Evolutionary conservation across 2,113 vertebrate genomes (phyloP).

Genomic region (Sturnira hondurensis): DNA sequence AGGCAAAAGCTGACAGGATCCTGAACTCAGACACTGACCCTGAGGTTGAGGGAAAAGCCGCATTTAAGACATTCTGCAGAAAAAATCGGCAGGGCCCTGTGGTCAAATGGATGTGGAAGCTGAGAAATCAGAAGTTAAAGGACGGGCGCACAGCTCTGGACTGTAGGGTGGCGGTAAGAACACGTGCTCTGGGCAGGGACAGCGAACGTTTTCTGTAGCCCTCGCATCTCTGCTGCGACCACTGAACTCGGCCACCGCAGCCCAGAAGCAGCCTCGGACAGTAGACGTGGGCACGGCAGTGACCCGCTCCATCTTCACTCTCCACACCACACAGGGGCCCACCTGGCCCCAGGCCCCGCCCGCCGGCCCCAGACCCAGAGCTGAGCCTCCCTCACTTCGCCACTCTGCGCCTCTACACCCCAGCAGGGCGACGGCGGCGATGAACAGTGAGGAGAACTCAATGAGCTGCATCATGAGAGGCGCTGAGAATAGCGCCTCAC

Average conservation of each 20-base stretch:
- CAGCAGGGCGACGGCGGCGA: rapidly evolving
- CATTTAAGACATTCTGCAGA: background rate
- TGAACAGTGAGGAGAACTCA: background rate
- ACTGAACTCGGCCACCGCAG: rapidly evolving
- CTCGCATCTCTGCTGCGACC: rapidly evolving
- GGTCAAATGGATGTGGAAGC: background rate
- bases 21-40: background rate
- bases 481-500: background rate
- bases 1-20: background rate
- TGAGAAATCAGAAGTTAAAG: background rate
- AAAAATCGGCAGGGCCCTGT: background rate
- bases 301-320: background rate
- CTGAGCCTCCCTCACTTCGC: background rate
- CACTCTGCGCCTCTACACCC: background rate
- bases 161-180: rapidly evolving
- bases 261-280: background rate
- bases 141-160: background rate
- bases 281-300: rapidly evolving
- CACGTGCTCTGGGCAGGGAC: background rate
- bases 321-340: background rate
- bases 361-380: background rate
- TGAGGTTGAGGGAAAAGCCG: background rate
- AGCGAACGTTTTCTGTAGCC: background rate
- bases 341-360: background rate
- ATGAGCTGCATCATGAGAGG: background rate